phyloP scores from a whole-genome alignment of 2,113 vertebrate genomes.

The Cairina moschata region DNA sequence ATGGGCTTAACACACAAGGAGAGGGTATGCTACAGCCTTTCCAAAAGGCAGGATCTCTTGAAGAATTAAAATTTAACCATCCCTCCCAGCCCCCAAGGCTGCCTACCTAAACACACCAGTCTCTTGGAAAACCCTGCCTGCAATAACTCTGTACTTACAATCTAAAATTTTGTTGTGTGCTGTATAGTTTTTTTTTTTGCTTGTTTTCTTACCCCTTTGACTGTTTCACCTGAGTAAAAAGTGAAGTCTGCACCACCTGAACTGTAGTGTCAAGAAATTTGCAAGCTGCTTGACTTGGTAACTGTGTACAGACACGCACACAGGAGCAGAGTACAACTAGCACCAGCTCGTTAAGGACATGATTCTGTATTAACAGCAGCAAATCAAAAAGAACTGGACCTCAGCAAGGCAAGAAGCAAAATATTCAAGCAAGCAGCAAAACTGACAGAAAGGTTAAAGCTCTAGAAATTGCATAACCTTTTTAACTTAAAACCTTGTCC shows the following conservation, averaged over 20 bases:
- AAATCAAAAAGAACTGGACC: not conserved
- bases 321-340: not conserved
- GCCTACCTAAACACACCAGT: not conserved
- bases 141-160: not conserved
- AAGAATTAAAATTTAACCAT: not conserved
- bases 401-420: not conserved
- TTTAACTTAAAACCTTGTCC: not conserved
- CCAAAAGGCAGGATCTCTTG: not conserved
- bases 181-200: not conserved
- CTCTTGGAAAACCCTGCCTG: not conserved
- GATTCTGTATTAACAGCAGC: not conserved
- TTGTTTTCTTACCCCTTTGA: not conserved
- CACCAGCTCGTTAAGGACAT: not conserved
- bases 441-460: not conserved
- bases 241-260: not conserved
- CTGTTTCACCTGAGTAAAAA: not conserved
- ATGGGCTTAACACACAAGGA: not conserved
- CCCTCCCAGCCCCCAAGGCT: not conserved
- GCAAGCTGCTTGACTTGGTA: not conserved
- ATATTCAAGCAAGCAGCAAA: not conserved
- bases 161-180: not conserved
- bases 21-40: not conserved
- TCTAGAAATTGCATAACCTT: not conserved
- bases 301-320: not conserved
- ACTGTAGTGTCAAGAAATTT: not conserved